Percentiles rank a stretch among this genome's conserved stretches.
phyloP scores from a whole-genome alignment of 2,113 vertebrate genomes.

The Illadopsis cleaveri region DNA sequence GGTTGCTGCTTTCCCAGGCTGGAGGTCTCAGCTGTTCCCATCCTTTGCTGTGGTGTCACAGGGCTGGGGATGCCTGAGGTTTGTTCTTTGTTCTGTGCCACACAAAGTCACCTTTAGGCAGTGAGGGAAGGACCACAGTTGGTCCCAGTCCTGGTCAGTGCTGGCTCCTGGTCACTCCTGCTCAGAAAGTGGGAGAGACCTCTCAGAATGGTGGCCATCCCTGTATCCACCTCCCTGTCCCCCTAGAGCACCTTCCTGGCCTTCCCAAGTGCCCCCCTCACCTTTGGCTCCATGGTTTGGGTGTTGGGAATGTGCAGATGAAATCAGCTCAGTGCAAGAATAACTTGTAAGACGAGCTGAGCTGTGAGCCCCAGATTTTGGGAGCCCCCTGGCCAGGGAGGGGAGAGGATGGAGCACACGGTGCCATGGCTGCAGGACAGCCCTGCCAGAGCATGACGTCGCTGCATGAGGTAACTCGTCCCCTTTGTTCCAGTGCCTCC shows the following conservation, averaged over 20 bases:
- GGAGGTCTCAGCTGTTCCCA: background rate
- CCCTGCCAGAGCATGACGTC: background rate
- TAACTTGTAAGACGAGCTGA: background rate
- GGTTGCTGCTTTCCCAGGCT: background rate
- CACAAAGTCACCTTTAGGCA: background rate
- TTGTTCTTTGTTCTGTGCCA: background rate
- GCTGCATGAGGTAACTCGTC: background rate
- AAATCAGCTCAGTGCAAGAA: background rate
- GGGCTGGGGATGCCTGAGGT: background rate
- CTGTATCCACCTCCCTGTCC: background rate
- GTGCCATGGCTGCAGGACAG: background rate
- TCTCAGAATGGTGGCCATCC: rapidly evolving
- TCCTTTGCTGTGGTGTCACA: background rate
- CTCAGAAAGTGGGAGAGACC: background rate
- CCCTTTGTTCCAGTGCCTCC: background rate
- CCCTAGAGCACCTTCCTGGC: background rate
- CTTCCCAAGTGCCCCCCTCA: background rate
- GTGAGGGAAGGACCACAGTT: rapidly evolving
- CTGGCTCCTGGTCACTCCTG: rapidly evolving
- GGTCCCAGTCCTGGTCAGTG: rapidly evolving
- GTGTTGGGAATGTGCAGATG: background rate
- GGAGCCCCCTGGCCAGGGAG: background rate
- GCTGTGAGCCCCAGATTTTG: background rate
- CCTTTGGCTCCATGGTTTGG: background rate
- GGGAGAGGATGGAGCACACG: background rate